These are phyloP conservation scores for Sycobia sp. DNA, from an alignment of 1,140 invertebrate genomes.

Conservation along the genomic window DNA sequence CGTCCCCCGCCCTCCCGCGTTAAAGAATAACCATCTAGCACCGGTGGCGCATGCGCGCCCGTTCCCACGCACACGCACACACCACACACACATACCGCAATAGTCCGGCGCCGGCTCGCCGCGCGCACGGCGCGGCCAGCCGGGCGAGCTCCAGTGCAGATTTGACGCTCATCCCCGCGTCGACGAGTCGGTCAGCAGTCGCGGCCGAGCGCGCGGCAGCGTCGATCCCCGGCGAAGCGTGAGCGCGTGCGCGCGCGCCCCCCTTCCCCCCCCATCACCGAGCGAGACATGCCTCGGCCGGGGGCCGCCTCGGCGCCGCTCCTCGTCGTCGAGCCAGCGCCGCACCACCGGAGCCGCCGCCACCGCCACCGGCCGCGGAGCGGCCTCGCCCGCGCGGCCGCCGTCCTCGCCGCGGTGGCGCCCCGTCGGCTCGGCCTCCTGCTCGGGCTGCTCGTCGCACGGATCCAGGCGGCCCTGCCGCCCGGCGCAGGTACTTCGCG, in stretches of 20 bases:
- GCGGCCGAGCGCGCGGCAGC: not conserved
- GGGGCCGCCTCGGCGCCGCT: not conserved
- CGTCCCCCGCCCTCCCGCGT: no score
- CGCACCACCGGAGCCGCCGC: constrained; percentile 50
- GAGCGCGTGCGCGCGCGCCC: constrained; percentile 24
- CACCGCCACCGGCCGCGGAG: constrained; percentile 37
- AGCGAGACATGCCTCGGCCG: no score
- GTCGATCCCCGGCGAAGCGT: constrained; percentile 32
- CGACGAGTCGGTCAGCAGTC: no score
- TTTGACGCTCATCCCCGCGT: no score
- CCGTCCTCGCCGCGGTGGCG: constrained; percentile 35
- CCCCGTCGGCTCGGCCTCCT: no score
- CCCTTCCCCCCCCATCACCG: constrained; percentile 35
- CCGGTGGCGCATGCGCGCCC: not conserved
- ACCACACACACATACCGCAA: no score
- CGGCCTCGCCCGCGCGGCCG: constrained; percentile 26
- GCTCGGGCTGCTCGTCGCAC: constrained; percentile 21
- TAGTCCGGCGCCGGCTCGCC: no score
- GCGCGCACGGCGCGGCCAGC: no score
- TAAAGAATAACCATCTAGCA: no score
- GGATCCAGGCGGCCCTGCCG: constrained; percentile 46
- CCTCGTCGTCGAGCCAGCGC: constrained; percentile 41
- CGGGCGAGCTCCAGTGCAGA: no score
- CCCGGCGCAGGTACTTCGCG: constrained; percentile 47
- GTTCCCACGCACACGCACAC: no score